Base-by-base conservation (phyloP, 1,140 invertebrate species). In the Mycetomoellerius zeteki region DNA sequence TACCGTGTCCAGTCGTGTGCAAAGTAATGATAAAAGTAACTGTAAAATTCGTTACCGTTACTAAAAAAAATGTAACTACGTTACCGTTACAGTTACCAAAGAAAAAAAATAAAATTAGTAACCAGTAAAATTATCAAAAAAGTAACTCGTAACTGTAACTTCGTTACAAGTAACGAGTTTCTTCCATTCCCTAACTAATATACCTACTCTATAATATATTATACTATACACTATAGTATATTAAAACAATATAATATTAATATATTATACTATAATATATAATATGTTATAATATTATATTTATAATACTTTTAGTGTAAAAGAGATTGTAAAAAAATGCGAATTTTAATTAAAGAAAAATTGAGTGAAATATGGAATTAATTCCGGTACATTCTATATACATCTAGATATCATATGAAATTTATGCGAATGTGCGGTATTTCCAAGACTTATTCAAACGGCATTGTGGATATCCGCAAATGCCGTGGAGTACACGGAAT, bases 401-500 rank as follows among this genome's bases (percentile, higher is more conserved):
- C n/a, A 24, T 37, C 3, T 58, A 12, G 37, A 43, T 43, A 43
- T 43, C 24, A 69, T 37, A 37, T 54, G 47, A 80, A 69, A 81
- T 82, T 73, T 73, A 60, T 24, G 24, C 52, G 54, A 82, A 16
- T 73, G 37, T 16, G 8, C 24, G 37, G 67, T 21, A 75, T 73
- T 52, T 73, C 67, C 27, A 37, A 43, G 80, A 84, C 37, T 84
- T 72, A 43, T 37, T 37, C 54, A 21, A 82, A 58, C 37, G 24
- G 24, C 24, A 73, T 65, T 65, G 30, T 33, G n/a, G 64, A 65
- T 50, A 37, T 84, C 54, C 24, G 54, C 69, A 64, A 84, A 60
- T 62, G 43, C 54, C 54, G 24, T 27, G 33, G 69, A 75, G 43
- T 43, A 33, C 47, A n/a, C 69, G 54, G 69, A 84, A 84, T 84